Evolutionary conservation across 2,888 invertebrate genomes (phyloP), one percentile per base, ranked within the genome.

Genomic region (Plebejus argus): DNA sequence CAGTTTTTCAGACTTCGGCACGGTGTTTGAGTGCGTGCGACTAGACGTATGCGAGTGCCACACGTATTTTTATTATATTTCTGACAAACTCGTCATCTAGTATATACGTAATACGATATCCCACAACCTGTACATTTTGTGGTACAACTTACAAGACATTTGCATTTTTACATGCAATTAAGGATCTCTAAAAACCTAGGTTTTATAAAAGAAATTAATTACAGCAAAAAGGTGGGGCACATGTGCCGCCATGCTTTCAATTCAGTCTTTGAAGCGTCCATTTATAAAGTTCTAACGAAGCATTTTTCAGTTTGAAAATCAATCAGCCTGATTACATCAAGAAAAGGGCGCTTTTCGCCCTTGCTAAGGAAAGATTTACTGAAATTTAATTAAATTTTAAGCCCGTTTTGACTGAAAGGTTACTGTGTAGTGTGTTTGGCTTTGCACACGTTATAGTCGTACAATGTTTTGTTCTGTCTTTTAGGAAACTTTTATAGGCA

Each of bases 201-300:
- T 66, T 66, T 61, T 23, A 66, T 66, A 66, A 33, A 66, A 33
- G 66, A 15, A 33, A 66, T 66, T 66, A 28, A 66, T 66, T 66
- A 66, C 66, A 28, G 66, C 28, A 66, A 66, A 66, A 66, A 66
- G 15, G 66, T 33, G 15, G 28, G 66, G 28, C 66, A 66, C 28
- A 66, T 33, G 66, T 33, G 66, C 66, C 66, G 66, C 66, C 66
- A 6, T 33, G 33, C 66, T 66, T 66, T 61, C 15, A 66, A 15
- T 66, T 66, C 23, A 18, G 28, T 28, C 66, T 66, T 66, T 66
- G 66, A 66, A 66, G 66, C 28, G 66, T 28, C 66, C 66, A 66
- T 66, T 33, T 66, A 66, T 66, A 66, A 66, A 66, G 66, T 10
- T 66, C 28, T 66, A 66, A 66, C 66, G 66, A 66, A 66, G 28